Base-by-base conservation (phyloP, 2,797 vertebrate genomes). In the Synaphobranchus kaupii region DNA sequence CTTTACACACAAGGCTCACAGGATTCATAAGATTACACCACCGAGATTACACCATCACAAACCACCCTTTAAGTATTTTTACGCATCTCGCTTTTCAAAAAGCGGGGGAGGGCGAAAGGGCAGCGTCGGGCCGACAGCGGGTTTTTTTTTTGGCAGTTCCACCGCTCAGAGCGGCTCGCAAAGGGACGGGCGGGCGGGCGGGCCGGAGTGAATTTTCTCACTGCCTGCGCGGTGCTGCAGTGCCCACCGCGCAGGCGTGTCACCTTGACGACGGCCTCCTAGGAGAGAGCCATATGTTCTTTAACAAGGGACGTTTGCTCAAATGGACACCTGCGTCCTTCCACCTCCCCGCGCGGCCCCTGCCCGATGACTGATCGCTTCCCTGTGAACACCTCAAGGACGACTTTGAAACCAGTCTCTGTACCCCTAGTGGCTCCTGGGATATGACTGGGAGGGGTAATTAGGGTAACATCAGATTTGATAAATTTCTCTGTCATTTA, bases 201-300 rank as follows among this genome's bases (percentile, higher is more conserved):
- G 44, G 78, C n/a, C 7, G 63, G 25, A 15, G 47, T 7, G 7
- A 9, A 10, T 50, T 22, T 9, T 76, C 31, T 9, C 0, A 8
- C 17, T 4, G 0, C 22, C 9, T n/a, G 8, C 10, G 8, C 10
- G 47, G 22, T 10, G 25, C 78, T 34, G 25, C 25, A n/a, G 78
- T 10, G 20, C 17, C 20, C 22, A 6, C n/a, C 15, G 0, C 5
- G 5, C 22, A 22, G 22, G 22, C 7, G 22, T 22, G 78, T 81
- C 78, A 81, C 78, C 78, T 81, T 81, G 78, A 81, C 44, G 4
- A 81, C 7, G 22, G 34, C 78, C 78, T 9, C 78, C 78, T 12
- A 47, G 47, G 78, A 25, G 17, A 1, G 44, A 25, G 17, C 44
- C 78, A 81, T 81, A 81, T 81, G 78, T 50, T 50, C 78, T 17